Evolutionary conservation across 2,797 vertebrate species (phyloP).

Genomic region (Aselliscus stoliczkanus): DNA sequence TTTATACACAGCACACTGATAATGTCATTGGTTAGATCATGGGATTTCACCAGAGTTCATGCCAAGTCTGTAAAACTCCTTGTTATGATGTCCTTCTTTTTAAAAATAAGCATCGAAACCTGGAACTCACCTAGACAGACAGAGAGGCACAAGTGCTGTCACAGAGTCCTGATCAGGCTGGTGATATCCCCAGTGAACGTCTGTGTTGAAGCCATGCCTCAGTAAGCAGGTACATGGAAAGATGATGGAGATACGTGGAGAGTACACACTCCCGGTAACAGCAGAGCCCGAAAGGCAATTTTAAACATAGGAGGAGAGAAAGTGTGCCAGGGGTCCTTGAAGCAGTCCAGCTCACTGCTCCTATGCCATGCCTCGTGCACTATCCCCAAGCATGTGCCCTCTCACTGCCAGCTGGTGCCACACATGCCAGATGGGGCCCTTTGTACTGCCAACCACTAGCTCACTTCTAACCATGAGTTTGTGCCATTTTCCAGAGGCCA

Average conservation of each 20-base stretch:
- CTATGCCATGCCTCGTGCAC: neutral
- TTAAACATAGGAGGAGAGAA: conserved; percentile 16
- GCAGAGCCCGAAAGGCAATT: conserved; percentile 40
- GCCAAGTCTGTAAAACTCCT: neutral
- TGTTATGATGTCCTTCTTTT: neutral
- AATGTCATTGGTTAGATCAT: neutral
- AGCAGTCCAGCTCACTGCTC: neutral
- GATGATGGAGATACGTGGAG: conserved; percentile 2
- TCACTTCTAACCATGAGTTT: neutral
- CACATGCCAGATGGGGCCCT: neutral
- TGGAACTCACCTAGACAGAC: conserved; percentile 20
- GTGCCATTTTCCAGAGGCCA: neutral
- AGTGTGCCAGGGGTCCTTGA: neutral
- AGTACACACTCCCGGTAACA: conserved; percentile 30
- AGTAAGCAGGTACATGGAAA: neutral
- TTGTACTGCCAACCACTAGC: neutral
- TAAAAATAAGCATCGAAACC: neutral
- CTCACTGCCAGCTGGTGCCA: no score
- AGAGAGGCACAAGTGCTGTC: neutral
- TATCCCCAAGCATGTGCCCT: no score
- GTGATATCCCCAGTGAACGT: conserved; percentile 11
- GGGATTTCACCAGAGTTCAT: conserved; percentile 6
- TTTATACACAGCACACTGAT: neutral
- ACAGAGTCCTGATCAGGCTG: neutral
- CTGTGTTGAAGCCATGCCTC: neutral